Percentiles rank a stretch among this genome's conserved stretches.
phyloP scores from a whole-genome alignment of 2,113 vertebrate species.

The Actinemys pallida region DNA sequence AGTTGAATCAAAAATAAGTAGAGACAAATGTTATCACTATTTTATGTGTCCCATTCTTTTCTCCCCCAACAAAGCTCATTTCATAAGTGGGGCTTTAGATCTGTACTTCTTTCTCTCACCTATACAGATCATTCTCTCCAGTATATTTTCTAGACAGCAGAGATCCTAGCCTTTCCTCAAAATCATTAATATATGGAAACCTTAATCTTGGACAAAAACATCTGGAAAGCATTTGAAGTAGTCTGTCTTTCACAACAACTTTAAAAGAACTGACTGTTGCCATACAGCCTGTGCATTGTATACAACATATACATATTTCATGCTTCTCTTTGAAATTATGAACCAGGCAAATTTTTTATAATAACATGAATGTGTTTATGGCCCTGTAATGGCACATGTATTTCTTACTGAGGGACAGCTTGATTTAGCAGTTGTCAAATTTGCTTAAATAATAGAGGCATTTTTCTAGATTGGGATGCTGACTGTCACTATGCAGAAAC shows the following conservation, averaged over 20 bases:
- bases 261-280: background rate
- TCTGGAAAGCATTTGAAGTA: background rate
- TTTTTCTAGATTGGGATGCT: slow-evolving; percentile 10
- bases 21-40: background rate
- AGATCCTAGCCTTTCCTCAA: background rate
- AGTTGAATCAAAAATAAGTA: background rate
- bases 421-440: background rate
- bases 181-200: background rate
- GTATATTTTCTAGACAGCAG: background rate
- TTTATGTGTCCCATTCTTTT: background rate
- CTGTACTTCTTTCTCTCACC: background rate
- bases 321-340: slow-evolving; percentile 10
- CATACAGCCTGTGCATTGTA: background rate
- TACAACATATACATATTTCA: slow-evolving; percentile 20
- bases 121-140: background rate
- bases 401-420: background rate
- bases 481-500: background rate
- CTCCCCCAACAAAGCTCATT: background rate
- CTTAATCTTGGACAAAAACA: background rate
- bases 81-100: background rate
- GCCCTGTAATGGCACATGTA: background rate
- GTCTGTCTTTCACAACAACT: background rate
- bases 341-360: background rate
- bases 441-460: slow-evolving; percentile 26
- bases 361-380: background rate